Percentiles rank a stretch among this genome's conserved stretches.
phyloP scores from a whole-genome alignment of 2,888 invertebrate species.

The Lasioglossum marginatum region DNA sequence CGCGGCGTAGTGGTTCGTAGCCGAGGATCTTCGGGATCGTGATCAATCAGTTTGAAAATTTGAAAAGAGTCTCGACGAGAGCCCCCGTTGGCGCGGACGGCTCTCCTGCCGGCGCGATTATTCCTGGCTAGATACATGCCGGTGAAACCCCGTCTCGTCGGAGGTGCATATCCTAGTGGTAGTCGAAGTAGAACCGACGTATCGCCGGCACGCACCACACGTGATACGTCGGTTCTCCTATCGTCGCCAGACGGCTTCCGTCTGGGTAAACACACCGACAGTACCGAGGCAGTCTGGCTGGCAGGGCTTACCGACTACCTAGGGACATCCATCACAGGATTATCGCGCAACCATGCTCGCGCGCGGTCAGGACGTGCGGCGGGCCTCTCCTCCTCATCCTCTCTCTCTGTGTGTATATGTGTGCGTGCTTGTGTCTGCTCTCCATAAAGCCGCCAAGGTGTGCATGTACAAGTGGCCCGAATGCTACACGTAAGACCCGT shows the following conservation, averaged over 20 bases:
- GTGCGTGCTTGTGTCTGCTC: neutral
- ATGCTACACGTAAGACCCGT: conserved; percentile 40
- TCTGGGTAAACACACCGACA: conserved; percentile 81
- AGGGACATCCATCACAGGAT: conserved; percentile 82
- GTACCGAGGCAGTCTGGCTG: conserved; percentile 58
- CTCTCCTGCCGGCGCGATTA: conserved; percentile 49
- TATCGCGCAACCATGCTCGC: conserved; percentile 74
- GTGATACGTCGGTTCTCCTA: conserved; percentile 72
- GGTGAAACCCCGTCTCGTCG: conserved; percentile 56
- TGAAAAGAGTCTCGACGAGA: neutral
- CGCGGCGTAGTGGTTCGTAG: neutral
- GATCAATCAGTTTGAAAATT: conserved; percentile 48
- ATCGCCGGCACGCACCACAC: conserved; percentile 50
- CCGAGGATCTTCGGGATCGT: conserved; percentile 24
- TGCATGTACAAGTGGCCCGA: conserved; percentile 46
- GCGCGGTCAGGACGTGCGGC: conserved; percentile 59
- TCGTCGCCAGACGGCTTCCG: conserved; percentile 81
- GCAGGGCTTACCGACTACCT: conserved; percentile 70
- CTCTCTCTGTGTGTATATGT: neutral
- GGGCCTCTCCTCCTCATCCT: neutral
- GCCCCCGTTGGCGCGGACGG: neutral
- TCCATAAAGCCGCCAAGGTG: conserved; percentile 39
- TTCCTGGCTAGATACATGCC: conserved; percentile 44
- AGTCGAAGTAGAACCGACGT: conserved; percentile 59
- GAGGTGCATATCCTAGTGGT: conserved; percentile 56